phyloP scores from a whole-genome alignment of 2,113 vertebrate species.

The Pyrgilauda ruficollis region DNA sequence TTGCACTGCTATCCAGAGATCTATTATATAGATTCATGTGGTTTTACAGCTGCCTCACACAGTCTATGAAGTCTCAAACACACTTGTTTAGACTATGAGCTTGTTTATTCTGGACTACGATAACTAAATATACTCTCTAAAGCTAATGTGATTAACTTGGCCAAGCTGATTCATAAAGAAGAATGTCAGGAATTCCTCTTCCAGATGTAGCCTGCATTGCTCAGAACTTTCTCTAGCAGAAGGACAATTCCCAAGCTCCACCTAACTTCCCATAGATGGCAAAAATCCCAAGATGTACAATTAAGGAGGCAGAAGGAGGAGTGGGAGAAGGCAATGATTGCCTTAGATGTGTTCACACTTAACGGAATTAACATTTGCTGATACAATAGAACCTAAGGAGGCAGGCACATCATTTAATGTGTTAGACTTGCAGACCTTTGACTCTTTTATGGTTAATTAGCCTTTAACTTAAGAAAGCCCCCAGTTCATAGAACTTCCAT shows the following conservation, averaged over 20 bases:
- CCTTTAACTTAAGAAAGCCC: slow-evolving; percentile 53
- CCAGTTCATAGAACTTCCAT: slow-evolving; percentile 62
- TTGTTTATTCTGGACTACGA: slow-evolving; percentile 35
- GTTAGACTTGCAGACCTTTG: slow-evolving; percentile 61
- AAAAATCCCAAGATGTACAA: slow-evolving; percentile 10
- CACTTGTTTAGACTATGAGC: slow-evolving; percentile 38
- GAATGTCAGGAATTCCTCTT: slow-evolving; percentile 52
- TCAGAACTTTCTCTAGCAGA: background rate
- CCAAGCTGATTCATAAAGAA: slow-evolving; percentile 31
- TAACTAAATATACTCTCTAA: slow-evolving; percentile 30
- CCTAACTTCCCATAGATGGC: background rate
- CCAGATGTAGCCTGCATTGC: slow-evolving; percentile 15
- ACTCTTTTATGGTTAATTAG: slow-evolving; percentile 69
- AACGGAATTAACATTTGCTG: slow-evolving; percentile 1
- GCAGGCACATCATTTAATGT: slow-evolving; percentile 4
- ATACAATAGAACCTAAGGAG: slow-evolving; percentile 44
- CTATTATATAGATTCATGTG: background rate
- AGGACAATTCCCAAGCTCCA: background rate
- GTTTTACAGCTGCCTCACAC: background rate
- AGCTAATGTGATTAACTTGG: slow-evolving; percentile 59
- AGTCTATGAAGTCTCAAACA: slow-evolving; percentile 3
- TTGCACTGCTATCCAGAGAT: background rate
- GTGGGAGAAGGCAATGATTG: background rate
- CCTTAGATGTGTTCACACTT: background rate
- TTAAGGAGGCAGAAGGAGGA: background rate